Evolutionary conservation across 2,113 vertebrate genomes (phyloP).

Genomic region (Rhipidura dahli): DNA sequence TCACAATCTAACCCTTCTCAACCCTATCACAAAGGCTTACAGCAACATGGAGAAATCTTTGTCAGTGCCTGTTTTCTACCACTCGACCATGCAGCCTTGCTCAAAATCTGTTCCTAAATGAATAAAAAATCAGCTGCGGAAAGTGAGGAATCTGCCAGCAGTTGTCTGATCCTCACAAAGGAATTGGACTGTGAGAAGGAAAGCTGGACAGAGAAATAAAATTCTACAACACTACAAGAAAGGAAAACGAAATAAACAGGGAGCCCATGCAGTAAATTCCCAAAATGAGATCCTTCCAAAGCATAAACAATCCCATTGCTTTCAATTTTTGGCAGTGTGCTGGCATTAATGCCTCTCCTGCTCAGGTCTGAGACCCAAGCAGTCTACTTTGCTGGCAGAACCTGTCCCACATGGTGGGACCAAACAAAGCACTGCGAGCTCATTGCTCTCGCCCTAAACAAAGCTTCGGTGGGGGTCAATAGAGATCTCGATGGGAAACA

Average conservation of each 20-base stretch:
- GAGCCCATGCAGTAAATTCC: neutral
- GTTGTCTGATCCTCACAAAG: neutral
- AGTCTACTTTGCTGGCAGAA: neutral
- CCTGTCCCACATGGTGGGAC: neutral
- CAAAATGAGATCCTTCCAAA: neutral
- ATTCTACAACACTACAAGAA: neutral
- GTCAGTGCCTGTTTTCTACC: neutral
- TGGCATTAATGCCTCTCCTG: neutral
- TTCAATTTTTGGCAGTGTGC: neutral
- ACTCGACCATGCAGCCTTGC: neutral
- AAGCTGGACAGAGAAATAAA: neutral
- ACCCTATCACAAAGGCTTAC: neutral
- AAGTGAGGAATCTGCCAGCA: neutral
- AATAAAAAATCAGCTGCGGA: neutral
- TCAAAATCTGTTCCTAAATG: neutral
- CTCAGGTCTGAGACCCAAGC: neutral
- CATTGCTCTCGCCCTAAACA: neutral
- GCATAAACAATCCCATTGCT: neutral
- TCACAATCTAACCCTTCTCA: neutral
- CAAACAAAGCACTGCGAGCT: neutral
- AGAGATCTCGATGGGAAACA: conserved; percentile 7
- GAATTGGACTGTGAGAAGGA: neutral
- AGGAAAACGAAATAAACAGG: neutral
- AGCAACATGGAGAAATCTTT: neutral
- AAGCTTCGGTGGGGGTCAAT: neutral